These are phyloP conservation scores for Melanotaenia pygmaea DNA, from an alignment of 2,797 vertebrate genomes.

Conservation along the genomic window DNA sequence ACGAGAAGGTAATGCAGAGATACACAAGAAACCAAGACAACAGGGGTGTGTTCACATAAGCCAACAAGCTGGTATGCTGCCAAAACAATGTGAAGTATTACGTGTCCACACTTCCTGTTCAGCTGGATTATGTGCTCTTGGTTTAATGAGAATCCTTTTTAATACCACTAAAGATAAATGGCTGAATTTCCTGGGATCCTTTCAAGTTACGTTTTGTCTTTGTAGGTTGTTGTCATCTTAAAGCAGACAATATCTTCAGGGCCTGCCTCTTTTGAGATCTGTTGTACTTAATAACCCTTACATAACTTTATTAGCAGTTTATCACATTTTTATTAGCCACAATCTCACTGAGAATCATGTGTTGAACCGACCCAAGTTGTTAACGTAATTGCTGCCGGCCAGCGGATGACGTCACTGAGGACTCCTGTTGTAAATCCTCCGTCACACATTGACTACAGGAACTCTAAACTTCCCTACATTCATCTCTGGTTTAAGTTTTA, in stretches of 20 bases:
- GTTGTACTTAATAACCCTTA: too few species aligned
- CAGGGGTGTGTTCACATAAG: conserved; percentile 26
- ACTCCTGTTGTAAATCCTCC: too few species aligned
- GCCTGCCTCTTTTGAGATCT: neutral
- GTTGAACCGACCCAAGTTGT: neutral
- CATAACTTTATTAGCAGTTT: neutral
- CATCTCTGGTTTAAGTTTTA: neutral
- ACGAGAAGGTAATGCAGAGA: conserved; percentile 20
- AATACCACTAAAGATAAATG: neutral
- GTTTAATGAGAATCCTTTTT: conserved; percentile 11
- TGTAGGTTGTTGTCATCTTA: neutral
- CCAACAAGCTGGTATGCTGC: conserved; percentile 14
- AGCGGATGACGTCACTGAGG: neutral
- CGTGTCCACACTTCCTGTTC: conserved; percentile 21
- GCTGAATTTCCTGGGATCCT: neutral
- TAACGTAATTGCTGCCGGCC: neutral
- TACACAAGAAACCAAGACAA: conserved; percentile 10
- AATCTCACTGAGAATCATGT: neutral
- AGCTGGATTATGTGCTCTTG: conserved; percentile 7
- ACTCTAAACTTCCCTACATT: neutral
- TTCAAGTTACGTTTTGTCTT: neutral
- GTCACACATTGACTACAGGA: neutral
- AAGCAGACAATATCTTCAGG: neutral
- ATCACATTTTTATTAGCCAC: neutral
- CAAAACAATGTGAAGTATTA: neutral